Percentiles rank a stretch among this genome's conserved stretches.
Evolutionary conservation across 2,797 vertebrate genomes (phyloP).

Genomic region (Pseudochaenichthys georgianus): DNA sequence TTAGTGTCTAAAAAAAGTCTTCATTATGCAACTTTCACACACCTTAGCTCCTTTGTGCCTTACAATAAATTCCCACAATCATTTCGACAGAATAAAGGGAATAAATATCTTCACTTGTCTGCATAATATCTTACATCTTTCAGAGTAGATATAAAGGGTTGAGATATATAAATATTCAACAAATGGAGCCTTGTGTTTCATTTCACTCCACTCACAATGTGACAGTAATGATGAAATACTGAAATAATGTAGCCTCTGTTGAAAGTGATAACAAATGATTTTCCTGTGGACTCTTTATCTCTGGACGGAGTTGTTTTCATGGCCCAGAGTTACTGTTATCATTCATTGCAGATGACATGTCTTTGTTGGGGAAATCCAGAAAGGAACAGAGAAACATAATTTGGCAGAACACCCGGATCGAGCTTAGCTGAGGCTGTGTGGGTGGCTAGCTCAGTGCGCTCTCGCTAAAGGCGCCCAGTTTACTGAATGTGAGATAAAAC

Average conservation of each 20-base stretch:
- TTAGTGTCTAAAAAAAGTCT: background rate
- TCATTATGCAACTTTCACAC: conserved; percentile 4
- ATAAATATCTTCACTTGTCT: conserved; percentile 37
- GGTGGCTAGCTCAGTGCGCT: conserved; percentile 47
- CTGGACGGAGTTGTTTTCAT: conserved; percentile 51
- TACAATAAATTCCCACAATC: conserved; percentile 26
- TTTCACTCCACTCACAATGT: conserved; percentile 45
- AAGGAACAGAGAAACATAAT: conserved; percentile 49
- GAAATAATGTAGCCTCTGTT: conserved; percentile 63
- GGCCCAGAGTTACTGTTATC: conserved; percentile 60
- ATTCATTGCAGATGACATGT: conserved; percentile 54
- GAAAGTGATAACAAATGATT: conserved; percentile 63
- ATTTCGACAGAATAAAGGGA: conserved; percentile 28
- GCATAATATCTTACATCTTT: conserved; percentile 29
- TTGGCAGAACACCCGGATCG: conserved; percentile 54
- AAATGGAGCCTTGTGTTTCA: conserved; percentile 48
- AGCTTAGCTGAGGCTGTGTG: conserved; percentile 57
- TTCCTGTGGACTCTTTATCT: conserved; percentile 56
- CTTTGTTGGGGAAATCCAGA: conserved; percentile 52
- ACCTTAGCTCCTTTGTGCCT: conserved; percentile 26
- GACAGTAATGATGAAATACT: conserved; percentile 68
- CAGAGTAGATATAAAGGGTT: conserved; percentile 36
- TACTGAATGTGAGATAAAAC: conserved; percentile 44
- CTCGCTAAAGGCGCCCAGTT: conserved; percentile 44
- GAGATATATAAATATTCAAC: conserved; percentile 56